These are phyloP conservation scores for Holothuria leucospilota DNA, from an alignment of 53 echinoderm and acorn worm genomes.

Conservation along the genomic window DNA sequence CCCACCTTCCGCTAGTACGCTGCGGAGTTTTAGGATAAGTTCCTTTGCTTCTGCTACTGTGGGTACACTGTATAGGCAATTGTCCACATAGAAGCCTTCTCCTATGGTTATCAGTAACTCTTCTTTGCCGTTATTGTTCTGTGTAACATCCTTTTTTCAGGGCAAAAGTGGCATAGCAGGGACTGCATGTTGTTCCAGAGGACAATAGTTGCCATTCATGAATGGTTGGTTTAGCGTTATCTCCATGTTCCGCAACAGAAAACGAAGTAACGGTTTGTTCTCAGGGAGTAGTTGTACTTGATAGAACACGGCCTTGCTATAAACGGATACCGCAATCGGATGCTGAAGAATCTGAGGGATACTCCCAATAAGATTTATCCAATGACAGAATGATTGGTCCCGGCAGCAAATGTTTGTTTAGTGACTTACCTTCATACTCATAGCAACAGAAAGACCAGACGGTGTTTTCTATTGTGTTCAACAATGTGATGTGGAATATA, in stretches of 20 bases:
- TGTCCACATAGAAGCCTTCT: conserved; percentile 52
- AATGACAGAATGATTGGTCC: conserved; percentile 48
- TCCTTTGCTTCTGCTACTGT: conserved; percentile 14
- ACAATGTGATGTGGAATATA: no score
- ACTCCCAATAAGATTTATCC: conserved; percentile 47
- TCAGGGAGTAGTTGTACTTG: conserved; percentile 28
- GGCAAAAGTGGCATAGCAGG: conserved; percentile 55
- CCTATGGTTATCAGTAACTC: conserved; percentile 6
- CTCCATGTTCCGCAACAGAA: conserved; percentile 23
- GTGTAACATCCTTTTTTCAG: conserved; percentile 43
- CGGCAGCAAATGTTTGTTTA: conserved; percentile 53
- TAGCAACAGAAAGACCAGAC: conserved; percentile 65
- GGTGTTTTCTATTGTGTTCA: conserved; percentile 27
- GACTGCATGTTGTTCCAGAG: conserved; percentile 58
- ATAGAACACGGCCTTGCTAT: conserved; percentile 52
- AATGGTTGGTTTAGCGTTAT: not conserved
- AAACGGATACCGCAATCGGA: conserved; percentile 20
- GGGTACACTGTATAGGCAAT: conserved; percentile 44
- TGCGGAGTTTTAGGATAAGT: conserved; percentile 23
- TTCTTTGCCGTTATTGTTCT: not conserved
- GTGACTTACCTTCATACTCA: conserved; percentile 22
- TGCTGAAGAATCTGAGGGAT: conserved; percentile 14
- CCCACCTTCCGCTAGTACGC: conserved; percentile 29
- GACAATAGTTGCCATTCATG: conserved; percentile 38
- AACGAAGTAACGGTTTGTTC: conserved; percentile 8